These are phyloP conservation scores for Hoplias malabaricus DNA, from an alignment of 2,113 vertebrate species.

Conservation along the genomic window DNA sequence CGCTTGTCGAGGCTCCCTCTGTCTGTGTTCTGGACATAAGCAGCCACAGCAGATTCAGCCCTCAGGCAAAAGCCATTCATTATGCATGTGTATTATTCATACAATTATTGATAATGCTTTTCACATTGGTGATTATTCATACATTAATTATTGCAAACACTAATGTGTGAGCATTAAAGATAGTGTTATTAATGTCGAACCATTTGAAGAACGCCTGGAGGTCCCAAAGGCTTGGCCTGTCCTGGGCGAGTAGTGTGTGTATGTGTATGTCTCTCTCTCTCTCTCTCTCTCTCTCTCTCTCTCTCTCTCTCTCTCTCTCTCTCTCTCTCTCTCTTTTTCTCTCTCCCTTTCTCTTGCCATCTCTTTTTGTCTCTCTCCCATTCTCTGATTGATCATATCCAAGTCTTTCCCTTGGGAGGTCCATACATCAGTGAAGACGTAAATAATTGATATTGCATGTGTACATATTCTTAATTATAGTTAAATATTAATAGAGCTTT, in stretches of 20 bases:
- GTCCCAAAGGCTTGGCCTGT: constrained; percentile 55
- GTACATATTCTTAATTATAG: constrained; percentile 72
- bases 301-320: constrained; percentile 1
- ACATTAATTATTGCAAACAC: constrained; percentile 83
- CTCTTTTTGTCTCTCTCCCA: constrained; percentile 21
- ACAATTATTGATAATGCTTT: constrained; percentile 90
- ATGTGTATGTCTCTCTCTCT: too few relatives aligned
- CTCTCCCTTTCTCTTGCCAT: constrained; percentile 30
- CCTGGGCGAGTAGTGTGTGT: neutral
- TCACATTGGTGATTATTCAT: constrained; percentile 87
- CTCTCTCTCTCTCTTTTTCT: constrained; percentile 33
- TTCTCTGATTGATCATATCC: constrained; percentile 65
- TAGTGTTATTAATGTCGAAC: constrained; percentile 81
- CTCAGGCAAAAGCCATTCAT: constrained; percentile 86
- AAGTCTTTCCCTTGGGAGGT: constrained; percentile 61
- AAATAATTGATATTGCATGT: constrained; percentile 71
- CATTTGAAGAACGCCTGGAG: constrained; percentile 61
- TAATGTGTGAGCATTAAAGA: constrained; percentile 81
- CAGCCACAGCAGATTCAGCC: constrained; percentile 81
- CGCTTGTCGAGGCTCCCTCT: constrained; percentile 69
- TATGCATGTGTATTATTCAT: constrained; percentile 87
- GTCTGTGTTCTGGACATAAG: constrained; percentile 78
- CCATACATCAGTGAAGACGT: constrained; percentile 67
- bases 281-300: constrained; percentile 26
- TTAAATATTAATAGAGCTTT: constrained; percentile 67